Base-by-base conservation (phyloP, 2,113 vertebrate species). In the Peromyscus maniculatus region DNA sequence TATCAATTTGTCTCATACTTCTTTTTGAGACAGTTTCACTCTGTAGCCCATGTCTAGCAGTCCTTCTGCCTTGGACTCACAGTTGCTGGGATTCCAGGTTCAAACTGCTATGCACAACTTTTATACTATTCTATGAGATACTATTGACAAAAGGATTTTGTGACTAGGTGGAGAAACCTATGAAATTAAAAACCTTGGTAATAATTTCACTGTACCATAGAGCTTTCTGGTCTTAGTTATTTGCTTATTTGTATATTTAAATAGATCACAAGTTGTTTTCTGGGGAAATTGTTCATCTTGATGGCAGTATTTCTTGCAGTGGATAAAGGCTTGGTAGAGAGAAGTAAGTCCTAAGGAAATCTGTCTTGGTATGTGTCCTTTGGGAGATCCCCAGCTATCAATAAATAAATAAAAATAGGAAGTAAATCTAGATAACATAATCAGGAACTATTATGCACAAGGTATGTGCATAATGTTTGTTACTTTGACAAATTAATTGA, bases 371-470 rank as follows among this genome's bases (percentile, higher is more conserved):
- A 62, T 15, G 26, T 64, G 57, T n/a, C 36, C 31, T 92, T 95
- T 67, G 72, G 82, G 62, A 92, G 62, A 59, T 52, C 43, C 49
- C 79, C 77, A 71, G 11, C 28, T 91, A 22, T 80, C n/a, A 77
- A 26, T 57, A 80, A 79, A 43, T 91, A 96, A 93, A 93, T 95
- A 72, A 80, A 95, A 97, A 93, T 79, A 92, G 17, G 87, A 96
- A 22, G 16, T 69, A 93, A 94, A 94, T 96, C 62, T 89, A 77
- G 26, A 67, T 80, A 75, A 90, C 17, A 78, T n/a, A 92, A 79
- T 95, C 87, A 87, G 46, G 33, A 89, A 94, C 11, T 90, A 39
- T 93, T 83, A 87, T 97, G 71, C 36, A 77, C 62, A 24, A 64
- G 28, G 2, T 91, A 90, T 93, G 16, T 55, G 19, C 72, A 69